Base-by-base conservation (phyloP, 2,113 vertebrate genomes). In the Lampris megalopsis region DNA sequence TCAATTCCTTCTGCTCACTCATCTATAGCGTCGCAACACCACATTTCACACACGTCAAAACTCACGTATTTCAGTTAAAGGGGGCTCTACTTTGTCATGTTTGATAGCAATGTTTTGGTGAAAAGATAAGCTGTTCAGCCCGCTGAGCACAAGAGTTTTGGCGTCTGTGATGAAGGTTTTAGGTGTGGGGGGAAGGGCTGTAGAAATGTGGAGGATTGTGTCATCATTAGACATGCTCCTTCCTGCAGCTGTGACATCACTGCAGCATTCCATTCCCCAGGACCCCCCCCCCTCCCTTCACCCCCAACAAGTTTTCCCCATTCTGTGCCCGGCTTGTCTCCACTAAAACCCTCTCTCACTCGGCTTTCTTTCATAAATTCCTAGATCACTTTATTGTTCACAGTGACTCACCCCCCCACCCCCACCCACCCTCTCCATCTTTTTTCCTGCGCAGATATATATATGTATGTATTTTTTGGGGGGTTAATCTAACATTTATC, bases 201-300 rank as follows among this genome's bases (percentile, higher is more conserved):
- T 80, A 63, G 78, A 71, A 83, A 74, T 82, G 71, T 77, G 59
- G 80, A 24, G 86, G 91, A 84, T 94, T 92, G 92, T 94, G 91
- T 94, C 92, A 94, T 93, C 84, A 75, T 61, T 68, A 88, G 83
- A 80, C 93, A 93, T 91, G 92, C 89, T 90, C 93, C 81, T 88
- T 92, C 91, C 90, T 90, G 92, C 84, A 91, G 74, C 86, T 62
- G 86, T 94, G 92, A 94, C 92, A 91, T 94, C 92, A 94, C 90
- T 75, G 69, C 77, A 83, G 86, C 93, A 94, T 94, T 94, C 93
- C 93, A 92, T 92, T 92, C 79, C 86, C 81, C 77, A 86, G 85
- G 89, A 83, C 88, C 63, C 89, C 87, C 89, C 87, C 88, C 90
- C 92, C 91, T 90, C 90, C 92, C 90, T 77, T 91, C 88, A 89